These are phyloP conservation scores for Zoanthus sansibaricus DNA, from an alignment of 92 coral and sea anemone genomes.

Conservation along the genomic window DNA sequence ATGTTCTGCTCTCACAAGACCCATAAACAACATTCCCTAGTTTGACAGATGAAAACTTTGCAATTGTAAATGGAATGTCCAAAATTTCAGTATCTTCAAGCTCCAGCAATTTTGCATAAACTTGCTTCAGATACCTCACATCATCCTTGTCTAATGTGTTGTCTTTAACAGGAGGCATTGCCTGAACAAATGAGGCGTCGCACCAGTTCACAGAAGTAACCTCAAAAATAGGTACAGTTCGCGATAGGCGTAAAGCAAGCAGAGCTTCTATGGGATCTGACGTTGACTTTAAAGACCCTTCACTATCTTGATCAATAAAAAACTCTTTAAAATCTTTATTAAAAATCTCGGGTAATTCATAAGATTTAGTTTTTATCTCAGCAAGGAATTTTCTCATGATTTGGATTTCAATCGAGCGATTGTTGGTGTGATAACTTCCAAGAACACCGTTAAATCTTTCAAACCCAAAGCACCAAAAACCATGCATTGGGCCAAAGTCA, in stretches of 20 bases:
- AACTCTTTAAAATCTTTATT: constrained; percentile 9
- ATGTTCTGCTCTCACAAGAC: constrained; percentile 56
- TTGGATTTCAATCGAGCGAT: constrained; percentile 45
- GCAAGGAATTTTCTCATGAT: constrained; percentile 32
- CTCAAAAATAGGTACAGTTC: constrained; percentile 37
- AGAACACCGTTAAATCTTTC: constrained; percentile 48
- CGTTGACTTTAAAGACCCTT: constrained; percentile 62
- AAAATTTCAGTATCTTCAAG: constrained; percentile 19
- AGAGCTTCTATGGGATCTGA: constrained; percentile 35
- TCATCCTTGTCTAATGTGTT: constrained; percentile 62
- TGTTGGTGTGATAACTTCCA: constrained; percentile 33
- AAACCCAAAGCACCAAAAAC: constrained; percentile 48
- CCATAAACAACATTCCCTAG: constrained; percentile 59
- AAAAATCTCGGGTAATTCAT: constrained; percentile 19
- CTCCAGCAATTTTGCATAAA: constrained; percentile 56
- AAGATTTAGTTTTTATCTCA: constrained; percentile 1
- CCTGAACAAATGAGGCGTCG: constrained; percentile 15
- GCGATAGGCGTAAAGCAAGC: constrained; percentile 32
- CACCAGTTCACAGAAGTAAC: constrained; percentile 52
- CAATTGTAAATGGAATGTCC: constrained; percentile 63
- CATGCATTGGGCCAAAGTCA: constrained; percentile 46
- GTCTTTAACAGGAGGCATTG: constrained; percentile 61
- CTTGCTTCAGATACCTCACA: constrained; percentile 49
- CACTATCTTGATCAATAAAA: constrained; percentile 12
- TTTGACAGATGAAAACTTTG: constrained; percentile 48